Percentiles rank a stretch among this genome's conserved stretches.
Evolutionary conservation across 2,113 vertebrate genomes (phyloP).

Genomic region (Rhea pennata): DNA sequence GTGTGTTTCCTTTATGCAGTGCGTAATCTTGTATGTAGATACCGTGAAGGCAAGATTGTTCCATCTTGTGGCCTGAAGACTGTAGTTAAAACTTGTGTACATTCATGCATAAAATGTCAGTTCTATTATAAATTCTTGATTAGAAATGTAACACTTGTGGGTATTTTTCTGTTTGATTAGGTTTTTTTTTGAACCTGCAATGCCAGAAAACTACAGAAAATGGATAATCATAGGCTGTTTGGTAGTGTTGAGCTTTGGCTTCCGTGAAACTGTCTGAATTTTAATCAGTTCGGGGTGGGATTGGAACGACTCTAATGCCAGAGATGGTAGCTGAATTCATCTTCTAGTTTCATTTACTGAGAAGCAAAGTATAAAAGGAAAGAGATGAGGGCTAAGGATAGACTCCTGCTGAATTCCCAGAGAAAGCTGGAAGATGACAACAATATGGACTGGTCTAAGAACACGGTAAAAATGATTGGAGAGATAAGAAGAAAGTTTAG

Average conservation of each 20-base stretch:
- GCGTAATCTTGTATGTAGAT: background rate
- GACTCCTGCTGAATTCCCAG: background rate
- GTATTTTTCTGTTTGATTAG: background rate
- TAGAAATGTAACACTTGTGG: background rate
- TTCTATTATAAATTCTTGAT: background rate
- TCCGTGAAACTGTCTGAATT: background rate
- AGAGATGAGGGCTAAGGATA: background rate
- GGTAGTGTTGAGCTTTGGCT: background rate
- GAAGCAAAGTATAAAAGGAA: background rate
- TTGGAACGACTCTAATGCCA: background rate
- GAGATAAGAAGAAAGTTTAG: background rate
- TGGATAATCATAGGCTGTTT: background rate
- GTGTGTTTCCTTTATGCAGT: background rate
- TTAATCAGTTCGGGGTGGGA: background rate
- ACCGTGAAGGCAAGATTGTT: background rate
- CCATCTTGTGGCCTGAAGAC: background rate
- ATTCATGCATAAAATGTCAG: background rate
- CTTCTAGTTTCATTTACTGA: background rate
- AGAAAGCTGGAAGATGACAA: background rate
- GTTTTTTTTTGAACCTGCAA: background rate
- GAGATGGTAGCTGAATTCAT: background rate
- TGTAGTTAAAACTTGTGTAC: slow-evolving; percentile 6
- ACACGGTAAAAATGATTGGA: background rate
- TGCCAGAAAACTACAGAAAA: background rate
- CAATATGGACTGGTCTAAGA: background rate